phyloP scores from a whole-genome alignment of 2,113 vertebrate species.

The Onychostoma macrolepis region DNA sequence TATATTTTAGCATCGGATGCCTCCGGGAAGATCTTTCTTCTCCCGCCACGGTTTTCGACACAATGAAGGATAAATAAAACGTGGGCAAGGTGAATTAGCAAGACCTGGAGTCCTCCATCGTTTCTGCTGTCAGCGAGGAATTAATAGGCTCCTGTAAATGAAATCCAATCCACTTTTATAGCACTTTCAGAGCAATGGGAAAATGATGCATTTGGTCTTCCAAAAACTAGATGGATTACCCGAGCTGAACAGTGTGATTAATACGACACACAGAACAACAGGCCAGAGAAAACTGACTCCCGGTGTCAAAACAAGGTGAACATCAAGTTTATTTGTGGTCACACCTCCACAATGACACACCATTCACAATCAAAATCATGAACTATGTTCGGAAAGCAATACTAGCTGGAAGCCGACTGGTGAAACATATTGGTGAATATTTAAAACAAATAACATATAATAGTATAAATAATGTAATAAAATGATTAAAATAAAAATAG shows the following conservation, averaged over 20 bases:
- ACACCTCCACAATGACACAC: not conserved
- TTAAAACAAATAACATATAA: not conserved
- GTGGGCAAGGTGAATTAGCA: slow-evolving; percentile 66
- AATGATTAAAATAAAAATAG: not conserved
- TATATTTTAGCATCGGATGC: slow-evolving; percentile 23
- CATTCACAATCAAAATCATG: not conserved
- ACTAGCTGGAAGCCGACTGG: not conserved
- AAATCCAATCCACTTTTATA: slow-evolving; percentile 66
- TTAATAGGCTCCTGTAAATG: slow-evolving; percentile 67
- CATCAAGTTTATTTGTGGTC: not conserved
- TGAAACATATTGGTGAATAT: not conserved
- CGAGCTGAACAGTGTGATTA: not conserved
- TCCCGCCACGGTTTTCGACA: slow-evolving; percentile 58
- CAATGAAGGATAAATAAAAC: slow-evolving; percentile 61
- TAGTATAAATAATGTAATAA: not conserved
- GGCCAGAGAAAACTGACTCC: not conserved
- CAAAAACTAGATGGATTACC: slow-evolving; percentile 42
- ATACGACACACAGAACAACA: slow-evolving; percentile 4
- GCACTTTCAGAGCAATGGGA: slow-evolving; percentile 13
- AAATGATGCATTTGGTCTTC: slow-evolving; percentile 32
- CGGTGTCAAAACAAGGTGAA: slow-evolving; percentile 14
- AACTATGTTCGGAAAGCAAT: not conserved
- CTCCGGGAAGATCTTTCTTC: slow-evolving; percentile 19
- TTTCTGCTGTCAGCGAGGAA: slow-evolving; percentile 67
- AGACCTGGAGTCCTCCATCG: slow-evolving; percentile 65